Evolutionary conservation across 1,140 invertebrate species (phyloP), one percentile per base, ranked within the genome.

Genomic region (Steinernema feltiae): DNA sequence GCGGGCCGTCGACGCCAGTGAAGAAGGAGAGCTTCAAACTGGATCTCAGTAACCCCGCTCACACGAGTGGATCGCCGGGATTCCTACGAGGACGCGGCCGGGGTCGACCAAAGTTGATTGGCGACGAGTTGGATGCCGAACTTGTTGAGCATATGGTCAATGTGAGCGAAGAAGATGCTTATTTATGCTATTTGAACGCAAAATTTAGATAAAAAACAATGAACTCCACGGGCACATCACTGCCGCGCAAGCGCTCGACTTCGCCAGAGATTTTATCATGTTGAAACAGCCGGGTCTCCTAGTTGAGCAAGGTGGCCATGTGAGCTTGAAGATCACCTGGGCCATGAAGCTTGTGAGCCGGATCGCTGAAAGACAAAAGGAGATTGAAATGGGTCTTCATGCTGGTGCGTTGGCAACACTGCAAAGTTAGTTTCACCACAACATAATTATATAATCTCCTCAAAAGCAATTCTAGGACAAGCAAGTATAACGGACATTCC

Each of bases 291-390:
- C 84, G 24, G 82, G 83, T 15, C 76, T 85, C 27, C 74, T 85
- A 35, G 80, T 82, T 48, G 84, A 85, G 48, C 76, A 86, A 30
- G 84, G 84, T 27, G 84, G 84, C n/a, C 81, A 82, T 41, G 77
- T 86, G 1, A 85, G 84, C 41, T 79, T 85, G 53, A 86, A 86
- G 48, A 76, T 82, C 41, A 85, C 84, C 0, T 85, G 84, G 84
- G 84, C 84, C 12, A 85, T 85, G 83, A 85, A 85, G 71, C 72
- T 82, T 3, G 78, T 84, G 3, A 48, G 71, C 17, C 73, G 81
- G 46, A 81, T 81, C 27, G 78, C 80, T 18, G 81, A 82, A 73
- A 29, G 81, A n/a, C 75, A 82, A 30, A 53, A 72, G 48, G 78
- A 81, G 32, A 75, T 79, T 29, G 80, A 75, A 15, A 31, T 78